A percentile compares a stretch with the other conserved stretches of the same genome.
phyloP scores from a whole-genome alignment of 2,797 vertebrate species.

The Pteronotus mesoamericanus region DNA sequence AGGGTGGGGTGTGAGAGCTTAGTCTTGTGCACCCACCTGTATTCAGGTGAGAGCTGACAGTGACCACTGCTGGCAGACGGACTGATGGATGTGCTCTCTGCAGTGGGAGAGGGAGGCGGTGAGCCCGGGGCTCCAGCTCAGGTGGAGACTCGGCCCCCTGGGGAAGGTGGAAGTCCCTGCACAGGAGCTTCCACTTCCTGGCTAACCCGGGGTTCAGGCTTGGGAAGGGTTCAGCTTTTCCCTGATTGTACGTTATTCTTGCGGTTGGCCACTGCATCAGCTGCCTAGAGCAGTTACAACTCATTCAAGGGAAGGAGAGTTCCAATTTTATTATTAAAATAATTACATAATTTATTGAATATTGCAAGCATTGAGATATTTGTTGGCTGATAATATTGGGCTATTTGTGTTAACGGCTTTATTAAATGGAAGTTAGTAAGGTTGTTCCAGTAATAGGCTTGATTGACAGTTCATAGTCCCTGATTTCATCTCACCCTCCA shows the following conservation, averaged over 20 bases:
- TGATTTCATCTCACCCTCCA: not conserved
- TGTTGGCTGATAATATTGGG: not conserved
- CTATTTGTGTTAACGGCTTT: not conserved
- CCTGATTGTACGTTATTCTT: too few species aligned
- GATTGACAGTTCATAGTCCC: not conserved
- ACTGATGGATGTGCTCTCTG: not conserved
- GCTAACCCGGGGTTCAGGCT: too few species aligned
- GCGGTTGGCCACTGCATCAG: too few species aligned
- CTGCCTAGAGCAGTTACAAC: not conserved
- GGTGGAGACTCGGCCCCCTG: not conserved
- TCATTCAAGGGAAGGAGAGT: not conserved
- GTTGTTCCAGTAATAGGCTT: not conserved
- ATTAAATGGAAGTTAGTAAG: not conserved
- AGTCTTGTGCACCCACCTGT: not conserved
- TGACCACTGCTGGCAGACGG: too few species aligned
- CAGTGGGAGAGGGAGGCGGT: not conserved
- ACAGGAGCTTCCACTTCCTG: not conserved
- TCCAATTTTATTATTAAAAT: not conserved
- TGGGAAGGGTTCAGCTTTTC: not conserved
- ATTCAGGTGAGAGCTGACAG: accelerated
- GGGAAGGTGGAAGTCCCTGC: too few species aligned
- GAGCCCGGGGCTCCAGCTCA: not conserved
- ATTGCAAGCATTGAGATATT: not conserved
- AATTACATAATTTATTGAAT: not conserved
- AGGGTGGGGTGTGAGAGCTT: too few species aligned